Percentiles rank a stretch among this genome's conserved stretches.
These are phyloP conservation scores for Montipora capitata DNA, from an alignment of 92 coral and sea anemone species.

Conservation along the genomic window DNA sequence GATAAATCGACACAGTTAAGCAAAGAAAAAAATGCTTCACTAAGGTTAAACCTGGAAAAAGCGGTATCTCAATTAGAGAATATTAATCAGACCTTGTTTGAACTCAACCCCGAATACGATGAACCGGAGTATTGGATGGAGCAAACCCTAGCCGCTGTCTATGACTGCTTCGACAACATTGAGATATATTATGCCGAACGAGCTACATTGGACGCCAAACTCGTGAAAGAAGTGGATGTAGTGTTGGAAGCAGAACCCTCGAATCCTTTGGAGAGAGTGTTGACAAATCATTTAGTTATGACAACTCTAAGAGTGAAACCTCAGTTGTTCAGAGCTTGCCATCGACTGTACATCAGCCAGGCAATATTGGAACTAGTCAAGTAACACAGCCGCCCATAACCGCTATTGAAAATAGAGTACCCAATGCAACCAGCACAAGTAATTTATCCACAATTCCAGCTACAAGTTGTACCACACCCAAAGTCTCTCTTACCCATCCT, in stretches of 20 bases:
- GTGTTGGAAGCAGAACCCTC: conserved; percentile 19
- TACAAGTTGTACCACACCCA: conserved; percentile 20
- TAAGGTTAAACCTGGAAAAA: conserved; percentile 21
- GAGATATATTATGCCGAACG: conserved; percentile 44
- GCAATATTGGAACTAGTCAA: conserved; percentile 20
- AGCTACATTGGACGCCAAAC: conserved; percentile 45
- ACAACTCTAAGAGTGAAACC: conserved; percentile 14
- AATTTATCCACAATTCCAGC: conserved; percentile 8
- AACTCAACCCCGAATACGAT: conserved; percentile 57
- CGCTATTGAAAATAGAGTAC: conserved; percentile 27
- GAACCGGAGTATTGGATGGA: conserved; percentile 67
- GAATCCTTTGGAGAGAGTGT: conserved; percentile 6
- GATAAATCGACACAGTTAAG: conserved; percentile 20
- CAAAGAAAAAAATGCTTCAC: conserved; percentile 22
- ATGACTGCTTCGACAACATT: conserved; percentile 31
- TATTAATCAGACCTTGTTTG: conserved; percentile 45
- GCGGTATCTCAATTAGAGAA: conserved; percentile 36
- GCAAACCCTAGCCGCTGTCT: conserved; percentile 32
- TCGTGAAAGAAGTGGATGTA: conserved; percentile 34
- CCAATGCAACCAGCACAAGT: conserved; percentile 12
- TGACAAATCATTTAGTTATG: background rate
- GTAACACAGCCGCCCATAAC: conserved; percentile 9
- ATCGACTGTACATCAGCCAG: conserved; percentile 29
- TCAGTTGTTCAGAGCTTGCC: background rate
- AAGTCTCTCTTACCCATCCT: conserved; percentile 18